Evolutionary conservation across 2,888 invertebrate species (phyloP), one percentile per base, ranked within the genome.

Genomic region (Hofmannophila pseudospretella): DNA sequence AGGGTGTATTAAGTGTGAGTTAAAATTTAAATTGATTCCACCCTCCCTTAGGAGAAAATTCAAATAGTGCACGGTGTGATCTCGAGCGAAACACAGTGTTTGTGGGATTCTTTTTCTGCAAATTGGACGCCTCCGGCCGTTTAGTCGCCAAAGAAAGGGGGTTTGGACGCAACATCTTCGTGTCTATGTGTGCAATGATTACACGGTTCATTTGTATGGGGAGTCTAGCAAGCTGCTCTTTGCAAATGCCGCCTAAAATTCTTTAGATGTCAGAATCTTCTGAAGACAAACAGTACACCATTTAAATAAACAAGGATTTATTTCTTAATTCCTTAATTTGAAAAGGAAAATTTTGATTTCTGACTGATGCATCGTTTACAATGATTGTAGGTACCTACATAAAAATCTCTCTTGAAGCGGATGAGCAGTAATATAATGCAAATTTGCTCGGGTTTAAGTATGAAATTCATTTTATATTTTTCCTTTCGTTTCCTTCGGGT

Each of bases 1-100:
- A 80, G 86, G 86, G 85, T 84, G 84, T 84, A 85, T 85, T 86
- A 85, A 86, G 84, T 82, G 74, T 72, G 75, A 86, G 84, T 85
- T 86, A 86, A 86, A 86, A 85, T 86, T 86, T 85, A 86, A 86
- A 85, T 86, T 86, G 85, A 85, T 82, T 86, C 82, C 65, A 72
- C 82, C 82, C 82, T 79, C 81, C 69, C 66, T 62, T 40, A 53
- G 64, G 67, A 76, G 74, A 58, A 75, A 80, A 82, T 82, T 84
- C 84, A 79, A 81, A 86, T 86, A 85, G 85, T 86, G 81, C 63
- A 68, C 67, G 72, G 74, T 80, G 82, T 84, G 81, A 82, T 80
- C 77, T 82, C 75, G 60, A 73, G 80, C 82, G 84, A 58, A 68
- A 77, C 69, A 63, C 64, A 64, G 65, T 75, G 79, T 79, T 79